A percentile compares a stretch with the other conserved stretches of the same genome.
Conservation (phyloP, 2,113 vertebrate genomes). For the Elephas maximus region DNA sequence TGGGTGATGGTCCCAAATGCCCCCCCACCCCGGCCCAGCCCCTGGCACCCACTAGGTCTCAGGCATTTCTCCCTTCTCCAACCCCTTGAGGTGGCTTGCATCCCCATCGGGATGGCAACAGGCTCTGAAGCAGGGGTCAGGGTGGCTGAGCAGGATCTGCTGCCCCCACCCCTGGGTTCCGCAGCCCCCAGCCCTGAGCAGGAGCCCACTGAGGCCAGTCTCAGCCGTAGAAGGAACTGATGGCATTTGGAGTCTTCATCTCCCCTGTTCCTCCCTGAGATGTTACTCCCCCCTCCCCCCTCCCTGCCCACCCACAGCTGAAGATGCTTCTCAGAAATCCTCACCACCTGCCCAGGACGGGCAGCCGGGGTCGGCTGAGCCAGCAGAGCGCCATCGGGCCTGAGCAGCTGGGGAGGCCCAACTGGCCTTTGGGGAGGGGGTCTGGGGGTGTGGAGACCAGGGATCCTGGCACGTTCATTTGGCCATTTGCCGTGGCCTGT, state of each 20-base stretch:
- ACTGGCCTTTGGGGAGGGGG: background rate
- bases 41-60: background rate
- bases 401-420: accelerated
- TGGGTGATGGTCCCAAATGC: accelerated
- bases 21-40: background rate
- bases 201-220: background rate
- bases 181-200: background rate
- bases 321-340: background rate
- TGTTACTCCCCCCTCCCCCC: background rate
- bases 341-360: accelerated
- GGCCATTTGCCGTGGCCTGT: no score
- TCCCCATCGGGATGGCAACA: no score
- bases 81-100: background rate
- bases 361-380: background rate
- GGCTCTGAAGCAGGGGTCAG: background rate
- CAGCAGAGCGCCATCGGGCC: accelerated
- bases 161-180: accelerated
- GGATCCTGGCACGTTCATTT: accelerated
- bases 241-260: accelerated
- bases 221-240: background rate
- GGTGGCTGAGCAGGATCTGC: accelerated
- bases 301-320: background rate
- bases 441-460: background rate
- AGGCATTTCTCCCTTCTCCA: accelerated
- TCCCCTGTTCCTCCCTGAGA: background rate